Evolutionary conservation across 2,113 vertebrate species (phyloP).

Genomic region (Pomatorhinus ruficollis): DNA sequence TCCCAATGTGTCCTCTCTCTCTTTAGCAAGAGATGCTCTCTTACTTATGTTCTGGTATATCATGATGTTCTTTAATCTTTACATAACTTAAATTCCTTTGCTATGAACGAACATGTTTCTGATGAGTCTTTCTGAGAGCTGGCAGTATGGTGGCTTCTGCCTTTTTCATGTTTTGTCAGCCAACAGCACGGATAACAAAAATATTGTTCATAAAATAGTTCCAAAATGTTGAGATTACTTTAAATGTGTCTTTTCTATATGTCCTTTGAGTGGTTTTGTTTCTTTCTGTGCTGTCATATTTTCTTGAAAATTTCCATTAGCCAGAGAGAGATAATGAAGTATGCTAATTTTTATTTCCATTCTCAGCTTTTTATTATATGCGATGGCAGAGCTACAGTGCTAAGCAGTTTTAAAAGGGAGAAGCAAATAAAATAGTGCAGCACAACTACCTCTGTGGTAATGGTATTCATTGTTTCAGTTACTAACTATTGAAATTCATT

Average conservation of each 20-base stretch:
- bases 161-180: background rate
- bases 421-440: conserved; percentile 20
- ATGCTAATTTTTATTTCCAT: conserved; percentile 13
- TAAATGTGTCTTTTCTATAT: background rate
- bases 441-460: background rate
- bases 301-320: background rate
- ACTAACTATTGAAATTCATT: conserved; percentile 29
- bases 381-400: background rate
- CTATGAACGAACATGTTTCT: background rate
- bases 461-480: conserved; percentile 25
- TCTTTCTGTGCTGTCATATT: background rate
- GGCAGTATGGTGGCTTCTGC: background rate
- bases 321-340: background rate
- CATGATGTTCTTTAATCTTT: background rate
- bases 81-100: background rate
- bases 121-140: background rate
- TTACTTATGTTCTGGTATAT: background rate
- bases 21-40: background rate
- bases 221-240: background rate
- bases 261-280: background rate
- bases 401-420: background rate
- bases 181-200: background rate
- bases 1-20: background rate
- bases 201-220: background rate
- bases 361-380: background rate